phyloP scores from a whole-genome alignment of 2,888 invertebrate genomes.

The Nebria brevicollis region DNA sequence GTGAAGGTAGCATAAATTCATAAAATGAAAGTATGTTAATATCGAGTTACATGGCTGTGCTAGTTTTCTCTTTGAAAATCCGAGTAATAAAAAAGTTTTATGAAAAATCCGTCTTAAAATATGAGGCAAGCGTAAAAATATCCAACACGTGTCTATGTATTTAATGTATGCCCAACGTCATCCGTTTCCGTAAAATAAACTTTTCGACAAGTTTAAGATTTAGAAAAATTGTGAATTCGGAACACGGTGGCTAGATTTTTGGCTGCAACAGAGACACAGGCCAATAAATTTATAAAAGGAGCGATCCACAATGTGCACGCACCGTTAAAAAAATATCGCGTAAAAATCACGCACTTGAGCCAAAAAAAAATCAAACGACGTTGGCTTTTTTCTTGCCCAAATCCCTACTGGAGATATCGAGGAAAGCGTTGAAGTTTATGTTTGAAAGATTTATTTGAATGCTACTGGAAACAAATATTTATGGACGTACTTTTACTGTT shows the following conservation, averaged over 20 bases:
- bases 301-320: slow-evolving; percentile 5
- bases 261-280: background rate
- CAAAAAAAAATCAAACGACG: background rate
- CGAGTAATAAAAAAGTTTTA: slow-evolving; percentile 3
- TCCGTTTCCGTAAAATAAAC: slow-evolving; percentile 9
- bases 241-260: background rate
- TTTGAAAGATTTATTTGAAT: slow-evolving; percentile 43
- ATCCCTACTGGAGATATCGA: slow-evolving; percentile 37
- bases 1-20: background rate
- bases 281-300: slow-evolving; percentile 16
- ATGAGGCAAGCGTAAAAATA: background rate
- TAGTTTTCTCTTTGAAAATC: background rate
- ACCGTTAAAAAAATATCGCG: slow-evolving; percentile 19
- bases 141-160: background rate
- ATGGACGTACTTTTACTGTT: slow-evolving; percentile 3
- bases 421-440: slow-evolving; percentile 41
- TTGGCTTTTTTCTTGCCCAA: background rate
- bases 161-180: slow-evolving; percentile 8
- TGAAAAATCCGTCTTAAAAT: background rate
- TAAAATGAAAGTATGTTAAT: background rate
- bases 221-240: slow-evolving; percentile 8
- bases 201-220: slow-evolving; percentile 2
- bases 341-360: background rate
- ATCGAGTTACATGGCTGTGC: too few relatives aligned
- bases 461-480: slow-evolving; percentile 43